These are phyloP conservation scores for Campoplex nolae DNA, from an alignment of 2,888 invertebrate genomes.

Conservation along the genomic window DNA sequence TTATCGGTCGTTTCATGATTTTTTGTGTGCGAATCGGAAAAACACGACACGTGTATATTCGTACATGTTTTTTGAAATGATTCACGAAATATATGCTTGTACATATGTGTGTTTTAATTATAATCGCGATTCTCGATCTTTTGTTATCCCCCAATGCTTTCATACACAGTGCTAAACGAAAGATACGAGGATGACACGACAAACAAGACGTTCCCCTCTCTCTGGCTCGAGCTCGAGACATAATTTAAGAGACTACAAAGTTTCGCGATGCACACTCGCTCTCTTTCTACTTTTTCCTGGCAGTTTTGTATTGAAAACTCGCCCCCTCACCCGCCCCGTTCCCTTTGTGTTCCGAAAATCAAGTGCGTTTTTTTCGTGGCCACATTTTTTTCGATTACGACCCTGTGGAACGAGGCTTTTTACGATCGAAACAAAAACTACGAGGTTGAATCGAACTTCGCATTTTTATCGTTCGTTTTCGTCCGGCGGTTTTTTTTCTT, in stretches of 20 bases:
- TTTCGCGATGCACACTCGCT: constrained; percentile 16
- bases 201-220: constrained; percentile 48
- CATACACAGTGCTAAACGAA: constrained; percentile 27
- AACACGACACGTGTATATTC: not conserved
- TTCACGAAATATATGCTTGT: not conserved
- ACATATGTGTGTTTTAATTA: constrained; percentile 9
- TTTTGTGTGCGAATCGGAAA: not conserved
- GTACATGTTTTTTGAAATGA: constrained; percentile 15
- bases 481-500: not conserved
- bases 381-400: not conserved
- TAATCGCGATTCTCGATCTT: constrained; percentile 43
- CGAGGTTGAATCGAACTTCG: not conserved
- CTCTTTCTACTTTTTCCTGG: constrained; percentile 8
- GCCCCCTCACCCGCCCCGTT: not conserved
- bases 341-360: not conserved
- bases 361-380: not conserved
- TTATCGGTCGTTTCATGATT: not conserved
- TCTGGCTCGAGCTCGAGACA: constrained; percentile 43
- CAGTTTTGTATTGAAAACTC: not conserved
- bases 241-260: constrained; percentile 60
- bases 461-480: not conserved
- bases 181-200: constrained; percentile 55
- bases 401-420: not conserved
- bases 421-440: not conserved
- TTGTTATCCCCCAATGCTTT: constrained; percentile 3